phyloP scores from a whole-genome alignment of 2,797 vertebrate genomes.

The Otolemur crassicaudatus region DNA sequence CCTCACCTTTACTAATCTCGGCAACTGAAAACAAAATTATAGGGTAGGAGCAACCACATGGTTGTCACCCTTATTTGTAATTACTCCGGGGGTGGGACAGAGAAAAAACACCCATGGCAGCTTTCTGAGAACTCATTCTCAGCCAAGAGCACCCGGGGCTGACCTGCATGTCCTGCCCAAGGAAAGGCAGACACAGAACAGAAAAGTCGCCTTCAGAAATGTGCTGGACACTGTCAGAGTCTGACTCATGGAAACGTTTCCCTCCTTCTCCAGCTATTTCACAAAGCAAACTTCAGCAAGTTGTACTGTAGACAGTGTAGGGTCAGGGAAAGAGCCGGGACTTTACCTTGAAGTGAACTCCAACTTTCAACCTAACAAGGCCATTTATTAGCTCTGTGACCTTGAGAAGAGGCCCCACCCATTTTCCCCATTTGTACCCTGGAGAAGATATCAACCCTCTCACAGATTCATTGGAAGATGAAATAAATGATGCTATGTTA shows the following conservation, averaged over 20 bases:
- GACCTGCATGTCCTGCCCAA: neutral
- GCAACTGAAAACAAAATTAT: constrained; percentile 79
- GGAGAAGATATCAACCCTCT: neutral
- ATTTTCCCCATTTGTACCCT: neutral
- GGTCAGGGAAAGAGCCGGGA: neutral
- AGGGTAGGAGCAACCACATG: constrained; percentile 53
- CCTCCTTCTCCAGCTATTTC: neutral
- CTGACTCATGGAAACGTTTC: neutral
- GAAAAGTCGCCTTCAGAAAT: neutral
- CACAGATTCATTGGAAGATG: neutral
- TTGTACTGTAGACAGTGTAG: neutral
- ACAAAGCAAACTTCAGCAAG: neutral
- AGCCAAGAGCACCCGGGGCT: constrained; percentile 33
- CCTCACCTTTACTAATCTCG: constrained; percentile 81
- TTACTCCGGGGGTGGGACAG: neutral
- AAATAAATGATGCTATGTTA: neutral
- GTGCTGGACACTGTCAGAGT: neutral
- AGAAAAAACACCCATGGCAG: neutral
- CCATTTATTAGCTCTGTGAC: neutral
- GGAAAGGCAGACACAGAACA: neutral
- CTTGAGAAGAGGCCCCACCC: neutral
- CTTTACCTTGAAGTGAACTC: neutral
- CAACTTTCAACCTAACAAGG: neutral
- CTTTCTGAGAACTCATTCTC: constrained; percentile 59
- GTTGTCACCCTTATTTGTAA: constrained; percentile 55